Conservation (phyloP, 2,113 vertebrate genomes). For the Mastomys natalensis region DNA sequence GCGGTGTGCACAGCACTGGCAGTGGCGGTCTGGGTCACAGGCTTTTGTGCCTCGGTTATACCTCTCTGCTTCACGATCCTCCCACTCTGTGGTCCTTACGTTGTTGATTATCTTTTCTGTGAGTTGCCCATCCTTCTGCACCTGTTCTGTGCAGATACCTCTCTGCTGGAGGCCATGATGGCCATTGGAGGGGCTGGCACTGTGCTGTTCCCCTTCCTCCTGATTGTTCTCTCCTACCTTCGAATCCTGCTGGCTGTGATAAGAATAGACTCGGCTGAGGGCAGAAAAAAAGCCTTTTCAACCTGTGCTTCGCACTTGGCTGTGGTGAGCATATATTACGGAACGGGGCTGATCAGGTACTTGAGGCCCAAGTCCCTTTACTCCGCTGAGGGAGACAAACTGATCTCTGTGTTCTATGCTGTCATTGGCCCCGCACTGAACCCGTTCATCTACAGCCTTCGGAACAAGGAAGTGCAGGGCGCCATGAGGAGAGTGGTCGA, state of each 20-base stretch:
- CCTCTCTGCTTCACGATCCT: not conserved
- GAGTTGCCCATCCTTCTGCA: not conserved
- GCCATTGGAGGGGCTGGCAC: not conserved
- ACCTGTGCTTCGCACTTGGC: not conserved
- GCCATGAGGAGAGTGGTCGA: not conserved
- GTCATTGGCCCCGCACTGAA: not conserved
- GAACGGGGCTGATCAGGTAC: slow-evolving; percentile 2
- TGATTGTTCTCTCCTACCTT: slow-evolving; percentile 7
- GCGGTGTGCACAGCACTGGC: not conserved
- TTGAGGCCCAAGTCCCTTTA: slow-evolving; percentile 17
- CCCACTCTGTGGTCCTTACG: slow-evolving; percentile 28
- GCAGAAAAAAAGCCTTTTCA: not conserved
- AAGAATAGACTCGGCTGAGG: not conserved
- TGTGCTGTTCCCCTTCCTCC: not conserved
- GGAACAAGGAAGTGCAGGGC: not conserved
- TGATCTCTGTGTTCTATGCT: slow-evolving; percentile 28
- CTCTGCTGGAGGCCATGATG: slow-evolving; percentile 18
- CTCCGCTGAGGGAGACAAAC: slow-evolving; percentile 30
- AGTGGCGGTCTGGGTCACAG: not conserved
- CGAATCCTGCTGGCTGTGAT: not conserved
- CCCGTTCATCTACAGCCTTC: slow-evolving; percentile 10
- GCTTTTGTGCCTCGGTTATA: not conserved
- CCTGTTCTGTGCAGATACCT: slow-evolving; percentile 29
- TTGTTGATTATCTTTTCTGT: slow-evolving; percentile 63
- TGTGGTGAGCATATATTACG: not conserved